These are phyloP conservation scores for Sitophilus oryzae DNA, from an alignment of 1,140 invertebrate genomes.

Conservation along the genomic window DNA sequence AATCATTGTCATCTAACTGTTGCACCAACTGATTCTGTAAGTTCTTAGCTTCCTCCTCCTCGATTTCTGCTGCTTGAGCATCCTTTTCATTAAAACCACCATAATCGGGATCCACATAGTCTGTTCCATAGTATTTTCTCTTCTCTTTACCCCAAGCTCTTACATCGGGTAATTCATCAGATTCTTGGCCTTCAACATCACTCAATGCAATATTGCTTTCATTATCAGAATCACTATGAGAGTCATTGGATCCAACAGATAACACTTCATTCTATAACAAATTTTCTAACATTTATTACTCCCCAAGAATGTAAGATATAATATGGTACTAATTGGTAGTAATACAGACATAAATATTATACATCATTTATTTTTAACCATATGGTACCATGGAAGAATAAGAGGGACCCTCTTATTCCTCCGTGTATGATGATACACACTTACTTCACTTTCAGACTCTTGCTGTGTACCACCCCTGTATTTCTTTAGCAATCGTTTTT, in stretches of 20 bases:
- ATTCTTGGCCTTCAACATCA: conserved; percentile 65
- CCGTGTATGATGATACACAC: conserved; percentile 3
- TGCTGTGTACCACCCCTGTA: conserved; percentile 53
- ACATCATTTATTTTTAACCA: background rate
- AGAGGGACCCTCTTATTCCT: background rate
- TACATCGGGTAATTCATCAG: conserved; percentile 64
- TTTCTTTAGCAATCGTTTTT: conserved; percentile 58
- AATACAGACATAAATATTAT: conserved; percentile 1
- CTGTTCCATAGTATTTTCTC: conserved; percentile 73
- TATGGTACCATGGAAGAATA: background rate
- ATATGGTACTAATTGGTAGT: conserved; percentile 1
- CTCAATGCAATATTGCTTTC: conserved; percentile 53
- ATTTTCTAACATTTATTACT: background rate
- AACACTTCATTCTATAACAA: conserved; percentile 45
- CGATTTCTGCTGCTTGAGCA: conserved; percentile 67
- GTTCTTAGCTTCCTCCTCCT: conserved; percentile 78
- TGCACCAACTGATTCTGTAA: conserved; percentile 73
- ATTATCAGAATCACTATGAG: conserved; percentile 34
- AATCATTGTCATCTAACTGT: conserved; percentile 76
- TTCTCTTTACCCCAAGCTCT: conserved; percentile 83
- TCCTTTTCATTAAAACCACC: conserved; percentile 65
- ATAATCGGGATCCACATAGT: conserved; percentile 84
- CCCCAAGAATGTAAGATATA: background rate
- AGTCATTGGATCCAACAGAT: conserved; percentile 35
- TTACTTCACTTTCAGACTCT: conserved; percentile 55